A percentile compares a stretch with the other conserved stretches of the same genome.
Conservation (phyloP, 2,113 vertebrate genomes). For the Nycticebus coucang region DNA sequence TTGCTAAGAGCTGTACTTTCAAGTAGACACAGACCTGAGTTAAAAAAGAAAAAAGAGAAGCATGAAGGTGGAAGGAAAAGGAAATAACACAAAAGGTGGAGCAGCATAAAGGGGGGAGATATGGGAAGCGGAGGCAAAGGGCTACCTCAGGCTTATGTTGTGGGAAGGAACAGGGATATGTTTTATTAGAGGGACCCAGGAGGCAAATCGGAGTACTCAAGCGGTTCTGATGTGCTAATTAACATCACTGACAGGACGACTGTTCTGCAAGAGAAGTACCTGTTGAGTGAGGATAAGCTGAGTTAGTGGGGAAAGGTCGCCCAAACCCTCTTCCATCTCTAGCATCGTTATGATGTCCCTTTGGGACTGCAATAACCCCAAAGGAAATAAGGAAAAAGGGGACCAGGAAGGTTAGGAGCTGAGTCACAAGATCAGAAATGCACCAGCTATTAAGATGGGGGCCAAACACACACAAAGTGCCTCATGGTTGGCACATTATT, state of each 20-base stretch:
- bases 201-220: background rate
- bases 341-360: background rate
- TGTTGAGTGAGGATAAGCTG: background rate
- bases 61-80: background rate
- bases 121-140: constrained; percentile 27
- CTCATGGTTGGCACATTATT: background rate
- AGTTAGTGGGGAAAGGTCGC: background rate
- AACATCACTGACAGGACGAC: background rate
- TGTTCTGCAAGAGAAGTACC: background rate
- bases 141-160: background rate
- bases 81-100: constrained; percentile 2
- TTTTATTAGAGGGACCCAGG: background rate
- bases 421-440: constrained; percentile 19
- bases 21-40: background rate
- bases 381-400: constrained; percentile 34
- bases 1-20: background rate
- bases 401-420: constrained; percentile 9
- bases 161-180: background rate
- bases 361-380: background rate
- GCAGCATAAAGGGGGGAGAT: background rate
- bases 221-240: background rate
- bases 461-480: background rate
- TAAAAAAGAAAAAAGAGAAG: background rate
- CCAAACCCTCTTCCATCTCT: background rate
- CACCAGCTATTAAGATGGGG: background rate